phyloP scores from a whole-genome alignment of 2,888 invertebrate genomes.

The Folsomia candida region DNA sequence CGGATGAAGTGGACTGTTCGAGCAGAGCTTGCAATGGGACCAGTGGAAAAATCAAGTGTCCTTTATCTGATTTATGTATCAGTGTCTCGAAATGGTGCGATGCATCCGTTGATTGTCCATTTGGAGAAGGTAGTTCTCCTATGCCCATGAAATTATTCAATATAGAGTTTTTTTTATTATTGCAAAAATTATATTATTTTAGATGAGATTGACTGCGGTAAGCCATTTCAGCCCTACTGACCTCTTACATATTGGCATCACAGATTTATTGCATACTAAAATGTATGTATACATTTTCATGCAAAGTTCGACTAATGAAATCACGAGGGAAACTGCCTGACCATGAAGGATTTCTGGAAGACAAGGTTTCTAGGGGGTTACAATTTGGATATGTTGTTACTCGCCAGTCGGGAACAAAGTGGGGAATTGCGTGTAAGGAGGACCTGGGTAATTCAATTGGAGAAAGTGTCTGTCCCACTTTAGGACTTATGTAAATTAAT shows the following conservation, averaged over 20 bases:
- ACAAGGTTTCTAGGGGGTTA: conserved; percentile 12
- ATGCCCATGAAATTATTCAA: no score
- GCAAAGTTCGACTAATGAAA: background rate
- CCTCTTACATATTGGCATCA: no score
- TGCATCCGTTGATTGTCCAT: background rate
- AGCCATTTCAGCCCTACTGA: no score
- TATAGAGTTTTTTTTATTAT: no score
- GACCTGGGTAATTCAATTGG: background rate
- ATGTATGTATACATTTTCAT: no score
- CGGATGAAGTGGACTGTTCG: conserved; percentile 15
- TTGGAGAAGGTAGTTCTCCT: background rate
- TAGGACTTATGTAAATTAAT: conserved; percentile 7
- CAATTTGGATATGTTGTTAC: conserved; percentile 5
- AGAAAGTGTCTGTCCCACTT: background rate
- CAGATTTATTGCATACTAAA: no score
- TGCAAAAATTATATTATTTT: background rate
- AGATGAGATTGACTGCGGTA: conserved; percentile 19
- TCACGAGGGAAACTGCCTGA: background rate
- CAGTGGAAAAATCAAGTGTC: background rate
- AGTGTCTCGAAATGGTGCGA: background rate
- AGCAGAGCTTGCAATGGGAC: background rate
- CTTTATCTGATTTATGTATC: conserved; percentile 9
- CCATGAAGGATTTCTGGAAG: background rate
- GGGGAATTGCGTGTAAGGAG: background rate
- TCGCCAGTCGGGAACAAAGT: background rate